Conservation (phyloP, 1,140 invertebrate species). For the Penaeus vannamei region DNA sequence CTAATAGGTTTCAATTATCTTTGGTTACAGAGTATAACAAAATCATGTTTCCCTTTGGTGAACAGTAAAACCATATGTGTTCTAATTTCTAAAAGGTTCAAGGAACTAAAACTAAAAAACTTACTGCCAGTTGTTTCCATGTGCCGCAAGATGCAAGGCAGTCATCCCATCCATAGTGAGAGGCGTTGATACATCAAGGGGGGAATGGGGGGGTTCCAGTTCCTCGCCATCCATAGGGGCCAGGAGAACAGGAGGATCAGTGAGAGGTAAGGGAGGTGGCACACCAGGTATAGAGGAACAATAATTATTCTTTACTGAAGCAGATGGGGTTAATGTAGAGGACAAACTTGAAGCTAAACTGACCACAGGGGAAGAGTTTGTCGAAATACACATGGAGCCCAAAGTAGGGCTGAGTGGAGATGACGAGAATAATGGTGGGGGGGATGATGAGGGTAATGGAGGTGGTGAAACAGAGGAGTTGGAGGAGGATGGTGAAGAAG, state of each 20-base stretch:
- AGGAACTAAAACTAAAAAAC: conserved; percentile 16
- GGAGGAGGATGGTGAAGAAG: conserved; percentile 1
- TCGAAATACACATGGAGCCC: no score
- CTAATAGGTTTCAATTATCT: no score
- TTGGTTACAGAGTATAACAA: no score
- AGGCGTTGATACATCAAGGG: conserved; percentile 61
- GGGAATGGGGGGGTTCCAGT: conserved; percentile 60
- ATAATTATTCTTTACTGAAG: conserved; percentile 35
- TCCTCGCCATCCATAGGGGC: conserved; percentile 54
- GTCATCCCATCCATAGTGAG: conserved; percentile 66
- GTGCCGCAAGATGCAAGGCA: conserved; percentile 61
- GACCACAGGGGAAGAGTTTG: conserved; percentile 17
- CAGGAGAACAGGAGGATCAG: conserved; percentile 42
- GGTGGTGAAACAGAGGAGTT: conserved; percentile 1
- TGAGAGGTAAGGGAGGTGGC: conserved; percentile 52
- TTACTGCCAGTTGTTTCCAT: conserved; percentile 67
- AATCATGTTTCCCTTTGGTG: neutral
- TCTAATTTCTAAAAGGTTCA: neutral
- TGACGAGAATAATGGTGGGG: conserved; percentile 30
- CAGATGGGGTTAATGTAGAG: neutral
- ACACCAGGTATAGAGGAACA: conserved; percentile 45
- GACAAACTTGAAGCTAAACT: conserved; percentile 27
- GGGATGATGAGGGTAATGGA: conserved; percentile 46
- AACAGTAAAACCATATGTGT: neutral
- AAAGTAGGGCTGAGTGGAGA: neutral